These are phyloP conservation scores for Tragopan temminckii DNA, from an alignment of 2,797 vertebrate genomes.

Conservation along the genomic window DNA sequence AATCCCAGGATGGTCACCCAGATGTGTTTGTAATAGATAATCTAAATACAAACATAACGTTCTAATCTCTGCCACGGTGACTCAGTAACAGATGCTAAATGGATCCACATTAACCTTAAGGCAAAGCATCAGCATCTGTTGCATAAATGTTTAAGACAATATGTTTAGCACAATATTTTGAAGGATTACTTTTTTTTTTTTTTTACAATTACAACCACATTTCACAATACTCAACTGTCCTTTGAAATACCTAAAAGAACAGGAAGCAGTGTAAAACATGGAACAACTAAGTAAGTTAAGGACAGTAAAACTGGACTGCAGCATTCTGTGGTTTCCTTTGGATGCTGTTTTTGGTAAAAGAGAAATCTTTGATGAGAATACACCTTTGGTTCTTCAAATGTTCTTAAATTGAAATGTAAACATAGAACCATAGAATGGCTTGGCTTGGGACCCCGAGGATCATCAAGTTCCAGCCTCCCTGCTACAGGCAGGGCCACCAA, in stretches of 20 bases:
- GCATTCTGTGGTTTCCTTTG: neutral
- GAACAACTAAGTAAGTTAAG: neutral
- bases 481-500: too few species aligned
- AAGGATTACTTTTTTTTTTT: neutral
- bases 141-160: neutral
- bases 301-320: neutral
- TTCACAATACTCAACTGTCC: neutral
- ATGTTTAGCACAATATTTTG: neutral
- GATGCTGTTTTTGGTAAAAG: too few species aligned
- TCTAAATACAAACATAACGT: constrained; percentile 55
- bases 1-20: constrained; percentile 58
- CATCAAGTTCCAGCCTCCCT: too few species aligned
- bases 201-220: neutral
- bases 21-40: constrained; percentile 63
- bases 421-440: too few species aligned
- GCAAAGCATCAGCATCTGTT: constrained; percentile 17
- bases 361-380: too few species aligned
- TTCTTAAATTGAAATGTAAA: too few species aligned
- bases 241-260: neutral
- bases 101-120: neutral
- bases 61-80: constrained; percentile 58
- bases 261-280: neutral
- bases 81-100: constrained; percentile 33
- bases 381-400: too few species aligned
- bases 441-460: too few species aligned